phyloP scores from a whole-genome alignment of 1,140 invertebrate genomes.

The Anadara kagoshimensis region DNA sequence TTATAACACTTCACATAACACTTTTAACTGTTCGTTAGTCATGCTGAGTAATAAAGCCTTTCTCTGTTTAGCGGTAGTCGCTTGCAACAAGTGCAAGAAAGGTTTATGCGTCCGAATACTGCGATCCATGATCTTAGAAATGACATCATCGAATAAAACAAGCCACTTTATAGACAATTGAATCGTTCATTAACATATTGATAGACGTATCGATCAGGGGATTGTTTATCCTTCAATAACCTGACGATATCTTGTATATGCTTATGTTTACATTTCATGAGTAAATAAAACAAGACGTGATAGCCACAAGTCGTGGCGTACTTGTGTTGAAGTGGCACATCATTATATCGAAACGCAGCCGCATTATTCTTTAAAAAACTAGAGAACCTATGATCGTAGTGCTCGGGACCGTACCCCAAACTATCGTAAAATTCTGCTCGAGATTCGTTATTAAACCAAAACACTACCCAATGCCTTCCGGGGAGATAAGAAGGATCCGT shows the following conservation, averaged over 20 bases:
- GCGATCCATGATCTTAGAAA: background rate
- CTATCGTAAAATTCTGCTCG: conserved; percentile 26
- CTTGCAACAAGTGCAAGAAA: too few relatives aligned
- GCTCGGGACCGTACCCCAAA: conserved; percentile 9
- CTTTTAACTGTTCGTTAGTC: too few relatives aligned
- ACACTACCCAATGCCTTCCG: conserved; percentile 27
- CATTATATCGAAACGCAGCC: background rate
- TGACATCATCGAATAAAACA: too few relatives aligned
- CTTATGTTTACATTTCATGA: conserved; percentile 20
- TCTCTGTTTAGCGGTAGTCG: too few relatives aligned
- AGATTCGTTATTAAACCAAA: background rate
- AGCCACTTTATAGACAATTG: conserved; percentile 1
- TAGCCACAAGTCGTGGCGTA: conserved; percentile 5
- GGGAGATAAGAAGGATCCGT: conserved; percentile 12
- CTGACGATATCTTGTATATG: background rate
- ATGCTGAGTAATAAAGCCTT: too few relatives aligned
- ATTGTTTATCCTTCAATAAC: background rate
- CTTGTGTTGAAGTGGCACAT: background rate
- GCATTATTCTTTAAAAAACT: too few relatives aligned
- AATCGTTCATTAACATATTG: background rate
- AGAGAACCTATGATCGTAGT: background rate
- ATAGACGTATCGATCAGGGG: conserved; percentile 14
- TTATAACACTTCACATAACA: too few relatives aligned
- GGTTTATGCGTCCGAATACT: background rate
- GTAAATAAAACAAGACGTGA: conserved; percentile 24